Evolutionary conservation across 2,888 invertebrate genomes (phyloP).

Genomic region (Heliconius erato): DNA sequence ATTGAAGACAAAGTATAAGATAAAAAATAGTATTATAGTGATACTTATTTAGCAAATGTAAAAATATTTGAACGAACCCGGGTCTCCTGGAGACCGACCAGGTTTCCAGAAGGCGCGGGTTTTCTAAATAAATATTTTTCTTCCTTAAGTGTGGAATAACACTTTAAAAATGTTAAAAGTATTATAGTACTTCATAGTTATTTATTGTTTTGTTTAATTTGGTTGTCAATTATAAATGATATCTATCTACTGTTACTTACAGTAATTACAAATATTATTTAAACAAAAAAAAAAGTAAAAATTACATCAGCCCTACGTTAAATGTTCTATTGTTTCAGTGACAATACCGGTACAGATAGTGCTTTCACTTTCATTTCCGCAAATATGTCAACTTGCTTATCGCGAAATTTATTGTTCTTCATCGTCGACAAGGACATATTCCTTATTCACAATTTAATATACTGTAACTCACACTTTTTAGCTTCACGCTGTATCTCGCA

Average conservation of each 20-base stretch:
- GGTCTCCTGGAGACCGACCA: no score
- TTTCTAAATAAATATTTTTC: no score
- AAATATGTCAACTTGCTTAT: conserved; percentile 62
- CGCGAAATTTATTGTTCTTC: conserved; percentile 72
- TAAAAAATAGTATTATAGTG: neutral
- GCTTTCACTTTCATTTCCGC: conserved; percentile 81
- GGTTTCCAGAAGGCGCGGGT: no score
- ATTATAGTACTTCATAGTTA: neutral
- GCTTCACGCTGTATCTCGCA: no score
- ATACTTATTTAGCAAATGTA: no score
- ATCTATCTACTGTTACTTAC: neutral
- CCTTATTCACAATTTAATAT: conserved; percentile 30
- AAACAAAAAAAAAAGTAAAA: neutral
- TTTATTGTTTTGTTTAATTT: neutral
- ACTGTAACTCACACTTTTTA: no score
- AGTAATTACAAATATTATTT: neutral
- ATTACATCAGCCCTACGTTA: conserved; percentile 16
- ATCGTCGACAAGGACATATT: conserved; percentile 74
- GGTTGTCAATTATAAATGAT: neutral
- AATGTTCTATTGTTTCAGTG: conserved; percentile 40
- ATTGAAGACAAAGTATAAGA: neutral
- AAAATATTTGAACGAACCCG: no score
- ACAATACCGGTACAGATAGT: conserved; percentile 49
- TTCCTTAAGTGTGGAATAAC: no score
- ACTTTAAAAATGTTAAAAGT: neutral